Evolutionary conservation across 2,113 vertebrate species (phyloP).

Genomic region (Plestiodon gilberti): DNA sequence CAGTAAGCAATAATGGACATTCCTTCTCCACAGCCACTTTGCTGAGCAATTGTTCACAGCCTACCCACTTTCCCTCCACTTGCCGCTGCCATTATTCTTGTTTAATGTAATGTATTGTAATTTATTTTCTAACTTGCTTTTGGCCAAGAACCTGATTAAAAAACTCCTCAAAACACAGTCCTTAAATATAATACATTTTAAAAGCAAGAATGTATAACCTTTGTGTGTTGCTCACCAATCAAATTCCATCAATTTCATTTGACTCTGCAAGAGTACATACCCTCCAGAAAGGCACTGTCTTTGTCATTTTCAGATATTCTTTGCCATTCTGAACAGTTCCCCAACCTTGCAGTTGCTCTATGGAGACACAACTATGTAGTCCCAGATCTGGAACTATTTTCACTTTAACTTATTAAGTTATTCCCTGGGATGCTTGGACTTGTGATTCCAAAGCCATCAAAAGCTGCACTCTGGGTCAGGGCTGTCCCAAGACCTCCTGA

Average conservation of each 20-base stretch:
- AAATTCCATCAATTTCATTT: neutral
- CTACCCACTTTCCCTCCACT: neutral
- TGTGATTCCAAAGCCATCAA: neutral
- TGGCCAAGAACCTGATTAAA: neutral
- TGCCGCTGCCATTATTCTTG: neutral
- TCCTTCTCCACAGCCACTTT: neutral
- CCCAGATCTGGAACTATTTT: neutral
- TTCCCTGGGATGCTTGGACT: neutral
- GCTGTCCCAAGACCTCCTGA: no score
- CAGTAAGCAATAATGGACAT: neutral
- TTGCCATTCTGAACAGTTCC: neutral
- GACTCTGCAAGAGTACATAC: neutral
- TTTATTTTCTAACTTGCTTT: neutral
- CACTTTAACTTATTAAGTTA: neutral
- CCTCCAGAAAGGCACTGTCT: neutral
- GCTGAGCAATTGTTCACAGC: neutral
- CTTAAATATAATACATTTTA: neutral
- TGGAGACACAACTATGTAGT: neutral
- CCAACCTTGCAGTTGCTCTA: conserved; percentile 1
- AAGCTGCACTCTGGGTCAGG: neutral
- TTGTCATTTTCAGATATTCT: neutral
- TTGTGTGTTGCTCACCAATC: neutral
- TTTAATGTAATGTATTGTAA: neutral
- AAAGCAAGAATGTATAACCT: neutral
- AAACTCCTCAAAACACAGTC: neutral